phyloP scores from a whole-genome alignment of 2,888 invertebrate species.

The Ramazzottius varieornatus region DNA sequence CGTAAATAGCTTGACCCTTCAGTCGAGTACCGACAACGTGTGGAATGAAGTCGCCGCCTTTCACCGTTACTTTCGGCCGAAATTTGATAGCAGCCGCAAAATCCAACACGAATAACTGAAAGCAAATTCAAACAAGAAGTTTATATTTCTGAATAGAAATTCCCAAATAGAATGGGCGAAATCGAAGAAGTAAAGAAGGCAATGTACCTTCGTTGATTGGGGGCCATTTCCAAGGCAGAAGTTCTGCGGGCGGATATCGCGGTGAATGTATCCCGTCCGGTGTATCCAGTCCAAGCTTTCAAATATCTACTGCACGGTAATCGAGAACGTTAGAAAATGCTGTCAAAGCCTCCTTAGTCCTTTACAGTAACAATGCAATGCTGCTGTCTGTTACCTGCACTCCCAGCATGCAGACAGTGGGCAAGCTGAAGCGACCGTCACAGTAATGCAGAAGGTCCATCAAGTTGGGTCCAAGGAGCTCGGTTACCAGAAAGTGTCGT shows the following conservation, averaged over 20 bases:
- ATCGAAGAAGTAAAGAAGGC: too few species aligned
- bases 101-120: not conserved
- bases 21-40: not conserved
- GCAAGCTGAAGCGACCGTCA: not conserved
- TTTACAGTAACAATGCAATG: too few species aligned
- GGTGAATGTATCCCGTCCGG: not conserved
- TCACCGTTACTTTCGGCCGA: not conserved
- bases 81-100: not conserved
- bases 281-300: not conserved
- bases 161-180: too few species aligned
- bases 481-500: not conserved
- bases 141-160: too few species aligned
- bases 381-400: not conserved
- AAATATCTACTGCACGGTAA: not conserved
- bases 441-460: not conserved
- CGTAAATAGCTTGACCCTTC: not conserved
- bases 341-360: too few species aligned
- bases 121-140: not conserved
- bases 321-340: too few species aligned
- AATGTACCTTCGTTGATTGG: not conserved
- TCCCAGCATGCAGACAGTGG: not conserved
- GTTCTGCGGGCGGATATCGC: not conserved
- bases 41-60: not conserved
- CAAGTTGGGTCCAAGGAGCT: not conserved
- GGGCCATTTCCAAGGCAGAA: not conserved